Evolutionary conservation across 2,113 vertebrate species (phyloP).

Genomic region (Probosciger aterrimus): DNA sequence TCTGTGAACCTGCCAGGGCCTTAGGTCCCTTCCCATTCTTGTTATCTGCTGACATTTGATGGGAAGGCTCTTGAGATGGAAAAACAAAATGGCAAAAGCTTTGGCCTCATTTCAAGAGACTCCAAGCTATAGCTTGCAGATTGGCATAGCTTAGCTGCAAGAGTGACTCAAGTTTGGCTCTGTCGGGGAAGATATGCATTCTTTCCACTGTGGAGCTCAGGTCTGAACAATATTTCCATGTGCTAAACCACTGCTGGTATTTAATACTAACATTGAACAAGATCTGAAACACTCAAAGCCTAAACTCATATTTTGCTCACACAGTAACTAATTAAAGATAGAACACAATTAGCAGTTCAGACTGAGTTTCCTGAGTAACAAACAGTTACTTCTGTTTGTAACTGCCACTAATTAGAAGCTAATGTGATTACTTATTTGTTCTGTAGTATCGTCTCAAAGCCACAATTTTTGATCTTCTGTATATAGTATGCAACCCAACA

Average conservation of each 20-base stretch:
- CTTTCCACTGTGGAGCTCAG: not conserved
- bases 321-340: slow-evolving; percentile 1
- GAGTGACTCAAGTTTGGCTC: not conserved
- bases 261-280: not conserved
- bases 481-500: not conserved
- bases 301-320: not conserved
- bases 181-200: not conserved
- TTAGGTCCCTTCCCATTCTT: not conserved
- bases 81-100: not conserved
- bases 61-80: not conserved
- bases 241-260: not conserved
- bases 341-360: not conserved
- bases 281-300: not conserved
- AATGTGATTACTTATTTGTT: slow-evolving; percentile 8
- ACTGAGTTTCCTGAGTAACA: slow-evolving; percentile 6
- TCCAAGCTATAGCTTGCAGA: not conserved
- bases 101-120: not conserved
- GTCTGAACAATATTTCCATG: not conserved
- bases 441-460: not conserved
- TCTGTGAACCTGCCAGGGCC: not conserved
- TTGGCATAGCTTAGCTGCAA: not conserved
- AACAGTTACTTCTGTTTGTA: not conserved
- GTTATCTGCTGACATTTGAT: not conserved
- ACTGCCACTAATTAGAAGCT: slow-evolving; percentile 6
- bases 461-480: not conserved